Evolutionary conservation across 1,140 invertebrate genomes (phyloP), one percentile per base, ranked within the genome.

Genomic region (Cyclargus thomasi): DNA sequence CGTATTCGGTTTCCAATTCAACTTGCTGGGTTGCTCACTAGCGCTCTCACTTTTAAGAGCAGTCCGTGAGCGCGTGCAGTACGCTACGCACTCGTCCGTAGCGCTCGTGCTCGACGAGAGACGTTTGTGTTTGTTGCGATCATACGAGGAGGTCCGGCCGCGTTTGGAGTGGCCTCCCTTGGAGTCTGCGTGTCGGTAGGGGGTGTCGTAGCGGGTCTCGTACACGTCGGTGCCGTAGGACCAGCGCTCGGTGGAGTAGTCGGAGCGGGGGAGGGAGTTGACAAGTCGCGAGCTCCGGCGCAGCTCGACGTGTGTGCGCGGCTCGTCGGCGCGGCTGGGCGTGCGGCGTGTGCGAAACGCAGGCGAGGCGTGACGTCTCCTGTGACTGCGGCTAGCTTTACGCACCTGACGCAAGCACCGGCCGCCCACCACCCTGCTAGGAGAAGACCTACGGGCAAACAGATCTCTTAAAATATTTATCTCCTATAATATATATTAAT

Each of bases 351-450:
- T 83, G 71, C 78, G 86, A 70, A 81, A 80, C 69, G 78, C 71
- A 36, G 85, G 83, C 62, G 83, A 88, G 70, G 74, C 80, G 82
- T 82, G 78, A 73, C 79, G 82, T 80, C 76, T 90, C 70, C 85
- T 90, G 74, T 79, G 85, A 78, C 78, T 92, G 87, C 81, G 82
- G 67, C 79, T 86, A 63, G 81, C 74, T 76, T 80, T 82, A 78
- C 83, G 85, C 76, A 80, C 84, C 76, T 82, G 80, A 77, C 85
- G 86, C 81, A 88, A 83, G 80, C 81, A 89, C 84, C 87, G 86
- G 83, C 86, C 88, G 86, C 85, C 88, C 85, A 88, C 88, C 86
- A 89, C 88, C 88, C 85, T 89, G 85, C 88, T 88, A 83, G 86
- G 88, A 90, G 88, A 90, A 90, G 88, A 88, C 88, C 88, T 90